Conservation (phyloP, 2,797 vertebrate species). For the Rhodeus uyekii region DNA sequence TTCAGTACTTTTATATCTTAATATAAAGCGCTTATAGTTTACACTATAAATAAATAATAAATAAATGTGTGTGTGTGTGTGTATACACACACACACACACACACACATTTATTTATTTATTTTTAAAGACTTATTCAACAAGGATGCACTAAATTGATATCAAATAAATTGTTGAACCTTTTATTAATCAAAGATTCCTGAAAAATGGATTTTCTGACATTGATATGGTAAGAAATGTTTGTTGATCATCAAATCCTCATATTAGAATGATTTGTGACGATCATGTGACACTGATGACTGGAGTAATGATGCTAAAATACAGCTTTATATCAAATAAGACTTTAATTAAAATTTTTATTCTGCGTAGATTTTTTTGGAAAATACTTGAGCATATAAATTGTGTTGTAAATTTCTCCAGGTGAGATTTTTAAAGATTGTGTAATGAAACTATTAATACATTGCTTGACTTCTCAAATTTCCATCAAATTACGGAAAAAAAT, state of each 20-base stretch:
- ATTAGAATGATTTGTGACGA: background rate
- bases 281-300: too few species aligned
- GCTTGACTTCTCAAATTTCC: slow-evolving; percentile 54
- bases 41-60: too few species aligned
- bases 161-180: background rate
- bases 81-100: too few species aligned
- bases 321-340: background rate
- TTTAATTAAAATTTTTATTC: too few species aligned
- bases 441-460: slow-evolving; percentile 44
- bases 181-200: background rate
- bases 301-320: background rate
- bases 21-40: too few species aligned
- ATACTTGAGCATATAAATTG: too few species aligned
- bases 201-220: background rate
- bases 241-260: background rate
- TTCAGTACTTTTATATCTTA: background rate
- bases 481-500: slow-evolving; percentile 58
- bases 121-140: too few species aligned
- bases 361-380: too few species aligned
- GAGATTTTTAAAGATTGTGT: background rate
- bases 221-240: background rate
- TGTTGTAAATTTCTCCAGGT: background rate
- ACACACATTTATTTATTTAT: too few species aligned
- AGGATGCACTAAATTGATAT: background rate
- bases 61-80: too few species aligned